Conservation (phyloP, 2,888 invertebrate genomes). For the Rhogogaster chlorosoma region DNA sequence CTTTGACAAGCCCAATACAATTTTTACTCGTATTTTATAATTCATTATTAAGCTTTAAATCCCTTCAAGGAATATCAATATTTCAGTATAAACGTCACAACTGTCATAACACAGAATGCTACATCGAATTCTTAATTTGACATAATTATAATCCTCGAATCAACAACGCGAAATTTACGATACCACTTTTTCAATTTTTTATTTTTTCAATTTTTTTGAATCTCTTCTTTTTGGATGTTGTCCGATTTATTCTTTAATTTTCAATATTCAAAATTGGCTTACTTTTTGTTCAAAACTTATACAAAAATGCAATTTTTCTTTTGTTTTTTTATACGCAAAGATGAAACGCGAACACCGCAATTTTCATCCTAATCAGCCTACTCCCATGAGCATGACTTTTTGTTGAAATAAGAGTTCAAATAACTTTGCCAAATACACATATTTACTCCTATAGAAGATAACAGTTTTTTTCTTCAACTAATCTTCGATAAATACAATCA, state of each 20-base stretch:
- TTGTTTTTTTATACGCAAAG: not conserved
- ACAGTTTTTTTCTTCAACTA: not conserved
- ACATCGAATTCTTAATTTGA: not conserved
- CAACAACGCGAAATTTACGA: not conserved
- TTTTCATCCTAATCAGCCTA: not conserved
- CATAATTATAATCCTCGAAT: not conserved
- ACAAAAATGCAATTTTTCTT: not conserved
- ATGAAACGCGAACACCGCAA: not conserved
- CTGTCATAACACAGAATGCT: not conserved
- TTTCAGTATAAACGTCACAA: not conserved
- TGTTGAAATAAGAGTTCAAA: not conserved
- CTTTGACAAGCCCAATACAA: not conserved
- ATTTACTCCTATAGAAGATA: not conserved
- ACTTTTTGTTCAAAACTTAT: not conserved
- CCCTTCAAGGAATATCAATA: not conserved
- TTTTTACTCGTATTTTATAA: not conserved
- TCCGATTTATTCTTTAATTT: not conserved
- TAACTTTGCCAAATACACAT: not conserved
- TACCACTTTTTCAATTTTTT: not conserved
- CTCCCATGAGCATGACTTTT: not conserved
- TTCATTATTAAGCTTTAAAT: not conserved
- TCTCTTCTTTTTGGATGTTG: not conserved
- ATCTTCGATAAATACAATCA: not conserved
- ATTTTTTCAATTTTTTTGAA: not conserved
- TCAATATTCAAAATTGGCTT: not conserved